Percentiles rank a stretch among this genome's conserved stretches.
These are phyloP conservation scores for Ataeniobius toweri DNA, from an alignment of 2,797 vertebrate species.

Conservation along the genomic window DNA sequence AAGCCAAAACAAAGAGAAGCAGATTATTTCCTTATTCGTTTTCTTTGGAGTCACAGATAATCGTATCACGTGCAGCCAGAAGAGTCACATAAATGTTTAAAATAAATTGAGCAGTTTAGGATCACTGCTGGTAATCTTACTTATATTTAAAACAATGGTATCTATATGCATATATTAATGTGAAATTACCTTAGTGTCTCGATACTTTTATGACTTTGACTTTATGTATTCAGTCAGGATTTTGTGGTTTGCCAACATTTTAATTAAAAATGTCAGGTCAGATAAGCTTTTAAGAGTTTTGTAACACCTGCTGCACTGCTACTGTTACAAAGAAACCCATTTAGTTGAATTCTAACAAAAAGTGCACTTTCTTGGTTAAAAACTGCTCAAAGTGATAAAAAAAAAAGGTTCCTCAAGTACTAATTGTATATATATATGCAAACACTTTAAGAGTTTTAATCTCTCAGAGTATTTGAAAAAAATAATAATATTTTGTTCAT, in stretches of 20 bases:
- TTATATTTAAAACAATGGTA: not conserved
- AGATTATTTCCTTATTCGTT: slow-evolving; percentile 11
- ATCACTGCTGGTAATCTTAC: not conserved
- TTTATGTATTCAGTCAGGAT: slow-evolving; percentile 18
- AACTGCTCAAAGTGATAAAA: not conserved
- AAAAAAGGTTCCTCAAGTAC: not conserved
- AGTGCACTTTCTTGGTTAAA: not conserved
- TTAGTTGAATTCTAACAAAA: not conserved
- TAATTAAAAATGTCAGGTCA: slow-evolving; percentile 15
- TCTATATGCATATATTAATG: not conserved
- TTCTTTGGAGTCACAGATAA: not conserved
- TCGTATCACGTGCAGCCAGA: not conserved
- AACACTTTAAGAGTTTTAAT: not conserved
- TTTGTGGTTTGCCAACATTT: slow-evolving; percentile 41
- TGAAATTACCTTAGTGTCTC: not conserved
- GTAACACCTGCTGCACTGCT: not conserved
- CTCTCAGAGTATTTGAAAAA: not conserved
- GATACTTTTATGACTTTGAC: slow-evolving; percentile 16
- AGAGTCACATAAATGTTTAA: not conserved
- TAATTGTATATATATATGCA: not conserved
- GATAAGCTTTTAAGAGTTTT: not conserved
- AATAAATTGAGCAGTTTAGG: not conserved
- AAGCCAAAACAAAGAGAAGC: not conserved
- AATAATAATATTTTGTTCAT: not conserved
- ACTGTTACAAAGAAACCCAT: not conserved